Conservation (phyloP, 2,113 vertebrate genomes). For the Scophthalmus maximus region DNA sequence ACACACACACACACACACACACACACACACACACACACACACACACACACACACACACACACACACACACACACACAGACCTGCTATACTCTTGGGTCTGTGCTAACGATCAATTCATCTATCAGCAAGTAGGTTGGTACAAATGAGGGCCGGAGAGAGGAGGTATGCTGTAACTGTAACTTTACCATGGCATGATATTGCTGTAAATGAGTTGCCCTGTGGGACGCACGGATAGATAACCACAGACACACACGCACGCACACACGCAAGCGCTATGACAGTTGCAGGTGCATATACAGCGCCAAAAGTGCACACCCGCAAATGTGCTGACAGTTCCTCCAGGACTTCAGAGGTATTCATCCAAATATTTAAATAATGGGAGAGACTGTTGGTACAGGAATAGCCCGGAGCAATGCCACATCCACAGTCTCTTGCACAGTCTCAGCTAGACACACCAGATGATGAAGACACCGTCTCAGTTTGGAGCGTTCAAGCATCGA, state of each 20-base stretch:
- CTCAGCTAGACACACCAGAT: slow-evolving; percentile 34
- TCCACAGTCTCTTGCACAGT: too few relatives aligned
- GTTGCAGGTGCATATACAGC: slow-evolving; percentile 2
- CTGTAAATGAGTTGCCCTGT: slow-evolving; percentile 60
- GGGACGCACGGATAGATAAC: slow-evolving; percentile 35
- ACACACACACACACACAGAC: slow-evolving; percentile 19
- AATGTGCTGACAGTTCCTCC: slow-evolving; percentile 64
- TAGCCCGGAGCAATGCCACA: slow-evolving; percentile 56
- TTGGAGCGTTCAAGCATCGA: neutral
- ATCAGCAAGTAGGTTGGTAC: slow-evolving; percentile 36
- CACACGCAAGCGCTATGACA: neutral
- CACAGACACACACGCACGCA: slow-evolving; percentile 1
- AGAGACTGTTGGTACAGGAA: slow-evolving; percentile 68
- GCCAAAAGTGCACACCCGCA: slow-evolving; percentile 15
- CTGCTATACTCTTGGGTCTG: slow-evolving; percentile 20
- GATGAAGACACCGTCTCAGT: slow-evolving; percentile 45
- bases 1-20: slow-evolving; percentile 6
- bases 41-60: slow-evolving; percentile 17
- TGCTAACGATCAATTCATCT: slow-evolving; percentile 64
- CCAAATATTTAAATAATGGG: slow-evolving; percentile 76
- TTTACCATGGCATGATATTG: slow-evolving; percentile 52
- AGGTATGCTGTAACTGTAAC: slow-evolving; percentile 44
- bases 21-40: slow-evolving; percentile 12
- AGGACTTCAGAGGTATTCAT: slow-evolving; percentile 65
- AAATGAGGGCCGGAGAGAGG: slow-evolving; percentile 29